Evolutionary conservation across 2,888 invertebrate species (phyloP).

Genomic region (Anarsia innoxiella): DNA sequence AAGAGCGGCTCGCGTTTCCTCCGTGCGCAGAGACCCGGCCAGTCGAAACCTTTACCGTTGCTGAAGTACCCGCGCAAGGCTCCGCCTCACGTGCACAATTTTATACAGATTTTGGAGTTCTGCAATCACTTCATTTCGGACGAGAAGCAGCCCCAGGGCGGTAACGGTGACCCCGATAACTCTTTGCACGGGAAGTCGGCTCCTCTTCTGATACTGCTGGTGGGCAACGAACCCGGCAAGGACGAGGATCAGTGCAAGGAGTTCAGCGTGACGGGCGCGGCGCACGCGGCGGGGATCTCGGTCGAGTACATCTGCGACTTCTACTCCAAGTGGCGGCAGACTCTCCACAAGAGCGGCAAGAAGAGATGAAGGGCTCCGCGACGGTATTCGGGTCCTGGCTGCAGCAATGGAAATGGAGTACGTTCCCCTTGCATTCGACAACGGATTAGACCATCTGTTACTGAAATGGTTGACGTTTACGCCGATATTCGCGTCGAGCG

Average conservation of each 20-base stretch:
- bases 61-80: slow-evolving; percentile 61
- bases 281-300: slow-evolving; percentile 86
- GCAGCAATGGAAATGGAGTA: slow-evolving; percentile 33
- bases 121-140: slow-evolving; percentile 81
- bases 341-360: slow-evolving; percentile 55
- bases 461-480: slow-evolving; percentile 18
- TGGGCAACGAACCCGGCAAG: slow-evolving; percentile 72
- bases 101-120: slow-evolving; percentile 88
- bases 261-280: slow-evolving; percentile 85
- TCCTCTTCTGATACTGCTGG: slow-evolving; percentile 84
- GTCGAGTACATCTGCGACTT: slow-evolving; percentile 88
- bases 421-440: slow-evolving; percentile 30
- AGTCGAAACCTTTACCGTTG: slow-evolving; percentile 81
- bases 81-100: slow-evolving; percentile 75
- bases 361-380: slow-evolving; percentile 55
- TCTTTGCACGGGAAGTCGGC: slow-evolving; percentile 49
- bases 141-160: slow-evolving; percentile 48
- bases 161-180: slow-evolving; percentile 51
- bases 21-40: slow-evolving; percentile 89
- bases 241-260: slow-evolving; percentile 75
- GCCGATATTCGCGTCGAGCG: slow-evolving; percentile 1
- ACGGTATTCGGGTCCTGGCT: slow-evolving; percentile 39
- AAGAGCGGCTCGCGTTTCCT: slow-evolving; percentile 90
- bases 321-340: slow-evolving; percentile 85
- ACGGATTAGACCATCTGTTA: slow-evolving; percentile 31